Evolutionary conservation across 2,113 vertebrate species (phyloP).

Genomic region (Pterocles orientalis): DNA sequence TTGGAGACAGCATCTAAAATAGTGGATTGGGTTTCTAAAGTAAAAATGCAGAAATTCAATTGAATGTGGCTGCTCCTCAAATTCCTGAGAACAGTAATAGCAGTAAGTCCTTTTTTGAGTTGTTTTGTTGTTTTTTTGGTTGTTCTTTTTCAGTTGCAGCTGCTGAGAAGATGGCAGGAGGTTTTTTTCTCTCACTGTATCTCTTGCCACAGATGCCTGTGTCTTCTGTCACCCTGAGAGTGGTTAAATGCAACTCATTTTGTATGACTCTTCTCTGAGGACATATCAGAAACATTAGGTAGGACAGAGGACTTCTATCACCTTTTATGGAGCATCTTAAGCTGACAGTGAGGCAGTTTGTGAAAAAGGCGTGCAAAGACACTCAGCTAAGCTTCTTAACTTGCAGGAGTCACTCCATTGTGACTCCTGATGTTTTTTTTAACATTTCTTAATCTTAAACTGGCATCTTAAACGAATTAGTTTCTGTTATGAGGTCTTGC

Average conservation of each 20-base stretch:
- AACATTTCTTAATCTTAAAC: not conserved
- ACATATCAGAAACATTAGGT: not conserved
- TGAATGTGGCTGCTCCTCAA: not conserved
- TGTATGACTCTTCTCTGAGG: not conserved
- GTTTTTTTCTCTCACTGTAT: not conserved
- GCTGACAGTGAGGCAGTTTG: fast-evolving
- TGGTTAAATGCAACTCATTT: not conserved
- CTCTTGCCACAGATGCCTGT: not conserved
- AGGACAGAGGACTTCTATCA: not conserved
- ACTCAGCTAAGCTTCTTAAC: not conserved
- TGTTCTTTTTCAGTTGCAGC: not conserved
- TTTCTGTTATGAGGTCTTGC: not conserved
- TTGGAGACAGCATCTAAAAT: not conserved
- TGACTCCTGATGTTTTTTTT: not conserved
- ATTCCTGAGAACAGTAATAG: not conserved
- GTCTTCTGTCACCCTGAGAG: not conserved
- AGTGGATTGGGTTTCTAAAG: not conserved
- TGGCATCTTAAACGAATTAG: not conserved
- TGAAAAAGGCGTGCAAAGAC: not conserved
- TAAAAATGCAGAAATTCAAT: not conserved
- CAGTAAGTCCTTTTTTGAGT: not conserved
- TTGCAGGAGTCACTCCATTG: not conserved
- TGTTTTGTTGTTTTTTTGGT: too few species aligned
- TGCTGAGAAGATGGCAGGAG: not conserved
- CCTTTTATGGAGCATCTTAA: not conserved